Percentiles rank a stretch among this genome's conserved stretches.
Evolutionary conservation across 2,888 invertebrate genomes (phyloP).

Genomic region (Argynnis bischoffii): DNA sequence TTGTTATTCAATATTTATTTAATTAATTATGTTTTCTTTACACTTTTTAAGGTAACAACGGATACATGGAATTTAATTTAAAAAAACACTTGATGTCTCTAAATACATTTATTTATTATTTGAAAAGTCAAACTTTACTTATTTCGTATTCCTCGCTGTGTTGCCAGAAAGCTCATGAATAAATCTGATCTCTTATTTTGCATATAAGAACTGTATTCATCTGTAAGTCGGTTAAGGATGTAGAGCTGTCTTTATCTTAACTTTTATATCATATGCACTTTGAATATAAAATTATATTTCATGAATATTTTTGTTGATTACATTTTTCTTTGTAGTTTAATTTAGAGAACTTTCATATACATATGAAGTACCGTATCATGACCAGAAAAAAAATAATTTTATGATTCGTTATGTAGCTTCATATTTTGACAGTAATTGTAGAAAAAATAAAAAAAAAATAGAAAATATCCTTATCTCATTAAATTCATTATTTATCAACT

Average conservation of each 20-base stretch:
- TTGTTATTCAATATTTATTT: no score
- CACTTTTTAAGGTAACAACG: no score
- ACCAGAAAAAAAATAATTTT: no score
- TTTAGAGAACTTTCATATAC: not conserved
- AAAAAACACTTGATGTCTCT: constrained; percentile 2
- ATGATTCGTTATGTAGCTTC: no score
- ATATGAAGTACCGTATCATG: no score
- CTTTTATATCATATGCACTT: constrained; percentile 12
- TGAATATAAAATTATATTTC: constrained; percentile 13
- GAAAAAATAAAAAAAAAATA: no score
- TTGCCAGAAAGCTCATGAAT: constrained; percentile 34
- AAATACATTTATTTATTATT: constrained; percentile 19
- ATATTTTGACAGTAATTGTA: no score
- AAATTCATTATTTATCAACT: no score
- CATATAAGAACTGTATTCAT: constrained; percentile 31
- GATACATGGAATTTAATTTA: not conserved
- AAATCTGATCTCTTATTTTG: constrained; percentile 27
- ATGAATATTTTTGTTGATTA: constrained; percentile 3
- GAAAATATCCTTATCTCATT: no score
- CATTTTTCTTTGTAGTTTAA: not conserved
- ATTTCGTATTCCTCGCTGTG: constrained; percentile 33
- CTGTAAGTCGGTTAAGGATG: constrained; percentile 22
- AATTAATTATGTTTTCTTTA: no score
- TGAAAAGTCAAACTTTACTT: constrained; percentile 30
- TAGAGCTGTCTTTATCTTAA: constrained; percentile 24